phyloP scores from a whole-genome alignment of 2,113 vertebrate genomes.

The Phaethon lepturus region DNA sequence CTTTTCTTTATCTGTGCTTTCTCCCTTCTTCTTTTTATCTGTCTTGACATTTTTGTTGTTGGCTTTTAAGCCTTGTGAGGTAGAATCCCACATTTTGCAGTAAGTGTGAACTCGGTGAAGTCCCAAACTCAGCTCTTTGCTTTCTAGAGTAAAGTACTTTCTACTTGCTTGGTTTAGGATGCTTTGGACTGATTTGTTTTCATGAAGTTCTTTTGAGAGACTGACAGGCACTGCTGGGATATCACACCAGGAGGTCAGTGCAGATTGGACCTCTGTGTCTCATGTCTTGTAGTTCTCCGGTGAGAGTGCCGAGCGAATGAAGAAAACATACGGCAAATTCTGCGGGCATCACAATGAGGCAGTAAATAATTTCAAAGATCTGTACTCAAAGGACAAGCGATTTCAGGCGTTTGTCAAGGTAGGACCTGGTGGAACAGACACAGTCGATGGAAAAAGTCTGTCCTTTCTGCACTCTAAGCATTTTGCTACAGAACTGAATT shows the following conservation, averaged over 20 bases:
- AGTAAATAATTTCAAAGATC: conserved; percentile 93
- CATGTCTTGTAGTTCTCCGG: conserved; percentile 87
- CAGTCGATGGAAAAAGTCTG: rapidly evolving
- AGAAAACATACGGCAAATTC: conserved; percentile 91
- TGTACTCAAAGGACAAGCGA: conserved; percentile 89
- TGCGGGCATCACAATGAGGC: conserved; percentile 96
- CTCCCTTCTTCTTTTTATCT: not conserved
- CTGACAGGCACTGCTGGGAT: not conserved
- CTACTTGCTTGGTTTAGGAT: not conserved
- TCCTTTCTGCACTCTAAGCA: not conserved
- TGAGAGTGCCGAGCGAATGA: conserved; percentile 87
- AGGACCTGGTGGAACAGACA: not conserved
- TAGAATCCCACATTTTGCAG: not conserved
- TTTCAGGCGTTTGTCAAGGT: conserved; percentile 97
- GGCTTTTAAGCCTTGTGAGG: not conserved
- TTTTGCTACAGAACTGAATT: not conserved
- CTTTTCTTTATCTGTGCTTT: not conserved
- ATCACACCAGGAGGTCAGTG: not conserved
- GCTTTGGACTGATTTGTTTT: not conserved
- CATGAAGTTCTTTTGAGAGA: not conserved
- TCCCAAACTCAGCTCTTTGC: not conserved
- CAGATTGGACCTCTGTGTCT: not conserved
- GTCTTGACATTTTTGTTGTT: not conserved
- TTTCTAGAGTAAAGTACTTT: not conserved
- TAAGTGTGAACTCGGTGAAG: not conserved